Evolutionary conservation across 35 echinoderm and acorn worm species (phyloP).

Genomic region (Anneissia japonica): DNA sequence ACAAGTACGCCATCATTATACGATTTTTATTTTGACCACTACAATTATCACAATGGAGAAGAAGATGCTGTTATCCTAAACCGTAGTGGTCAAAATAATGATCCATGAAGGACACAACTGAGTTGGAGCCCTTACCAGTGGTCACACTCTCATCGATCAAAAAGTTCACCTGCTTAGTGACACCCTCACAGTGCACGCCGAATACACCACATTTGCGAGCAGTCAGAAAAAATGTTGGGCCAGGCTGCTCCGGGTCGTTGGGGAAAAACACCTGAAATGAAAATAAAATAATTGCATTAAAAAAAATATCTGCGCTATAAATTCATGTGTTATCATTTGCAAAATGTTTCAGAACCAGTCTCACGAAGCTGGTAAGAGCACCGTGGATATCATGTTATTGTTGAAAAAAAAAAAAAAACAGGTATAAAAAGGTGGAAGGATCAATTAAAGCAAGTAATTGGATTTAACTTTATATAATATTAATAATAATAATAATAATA

Average conservation of each 20-base stretch:
- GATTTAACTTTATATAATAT: not conserved
- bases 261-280: not conserved
- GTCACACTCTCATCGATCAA: too few species aligned
- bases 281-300: conserved; percentile 22
- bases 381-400: conserved; percentile 26
- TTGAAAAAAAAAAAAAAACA: conserved; percentile 30
- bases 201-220: too few species aligned
- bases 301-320: conserved; percentile 38
- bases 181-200: too few species aligned
- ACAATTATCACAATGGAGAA: conserved; percentile 30
- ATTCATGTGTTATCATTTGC: conserved; percentile 34
- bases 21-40: conserved; percentile 67
- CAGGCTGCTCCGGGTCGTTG: too few species aligned
- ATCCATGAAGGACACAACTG: too few species aligned
- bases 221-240: too few species aligned
- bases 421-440: conserved; percentile 19
- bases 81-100: too few species aligned
- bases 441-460: conserved; percentile 4
- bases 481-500: not conserved
- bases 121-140: too few species aligned
- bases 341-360: conserved; percentile 40
- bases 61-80: not conserved
- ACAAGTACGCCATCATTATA: conserved; percentile 43
- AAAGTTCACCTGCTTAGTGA: too few species aligned
- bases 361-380: conserved; percentile 20